A percentile compares a stretch with the other conserved stretches of the same genome.
Evolutionary conservation across 2,113 vertebrate species (phyloP).

Genomic region (Chlamydotis undulata): DNA sequence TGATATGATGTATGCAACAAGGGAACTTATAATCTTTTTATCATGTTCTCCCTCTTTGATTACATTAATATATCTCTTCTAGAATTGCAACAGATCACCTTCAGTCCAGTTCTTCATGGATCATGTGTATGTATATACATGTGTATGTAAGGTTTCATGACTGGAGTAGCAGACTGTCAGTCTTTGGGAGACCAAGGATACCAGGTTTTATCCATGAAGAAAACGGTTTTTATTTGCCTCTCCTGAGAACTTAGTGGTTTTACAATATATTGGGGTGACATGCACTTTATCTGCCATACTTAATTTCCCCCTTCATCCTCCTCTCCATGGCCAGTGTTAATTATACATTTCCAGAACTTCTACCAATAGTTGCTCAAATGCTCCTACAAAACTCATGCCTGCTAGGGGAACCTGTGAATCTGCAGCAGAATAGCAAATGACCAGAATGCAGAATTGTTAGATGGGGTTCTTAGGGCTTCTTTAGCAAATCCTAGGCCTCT

Average conservation of each 20-base stretch:
- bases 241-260: not conserved
- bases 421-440: not conserved
- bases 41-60: not conserved
- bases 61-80: not conserved
- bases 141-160: rapidly evolving
- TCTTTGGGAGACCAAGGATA: not conserved
- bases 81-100: not conserved
- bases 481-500: not conserved
- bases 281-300: not conserved
- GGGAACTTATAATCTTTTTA: not conserved
- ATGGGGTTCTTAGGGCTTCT: not conserved
- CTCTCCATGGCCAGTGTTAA: not conserved
- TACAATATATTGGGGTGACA: not conserved
- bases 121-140: not conserved
- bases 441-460: not conserved
- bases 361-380: not conserved
- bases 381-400: not conserved
- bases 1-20: not conserved
- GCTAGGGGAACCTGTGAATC: not conserved
- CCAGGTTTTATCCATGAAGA: rapidly evolving
- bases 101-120: not conserved
- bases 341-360: not conserved
- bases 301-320: not conserved
- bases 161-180: not conserved
- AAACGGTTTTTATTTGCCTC: not conserved